Evolutionary conservation across 2,797 vertebrate genomes (phyloP).

Genomic region (Microhierax caerulescens): DNA sequence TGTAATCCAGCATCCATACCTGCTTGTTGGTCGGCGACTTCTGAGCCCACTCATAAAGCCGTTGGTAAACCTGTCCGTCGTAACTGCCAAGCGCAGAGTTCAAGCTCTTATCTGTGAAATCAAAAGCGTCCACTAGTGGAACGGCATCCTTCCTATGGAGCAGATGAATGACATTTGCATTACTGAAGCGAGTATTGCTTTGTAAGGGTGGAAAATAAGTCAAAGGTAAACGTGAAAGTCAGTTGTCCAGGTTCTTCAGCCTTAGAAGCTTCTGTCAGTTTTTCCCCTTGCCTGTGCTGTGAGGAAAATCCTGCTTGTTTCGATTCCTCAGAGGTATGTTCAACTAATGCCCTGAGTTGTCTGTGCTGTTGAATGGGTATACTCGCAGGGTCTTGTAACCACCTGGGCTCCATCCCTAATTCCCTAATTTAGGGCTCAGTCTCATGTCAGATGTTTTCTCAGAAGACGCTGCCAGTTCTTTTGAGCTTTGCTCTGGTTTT

Average conservation of each 20-base stretch:
- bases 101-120: slow-evolving; percentile 74
- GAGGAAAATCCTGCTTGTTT: neutral
- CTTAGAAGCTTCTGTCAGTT: neutral
- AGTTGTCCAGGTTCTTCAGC: neutral
- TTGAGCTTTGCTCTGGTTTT: neutral
- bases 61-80: slow-evolving; percentile 75
- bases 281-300: neutral
- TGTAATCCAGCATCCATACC: slow-evolving; percentile 39
- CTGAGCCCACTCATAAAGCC: slow-evolving; percentile 79
- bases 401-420: neutral
- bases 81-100: slow-evolving; percentile 78
- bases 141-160: slow-evolving; percentile 77
- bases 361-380: neutral
- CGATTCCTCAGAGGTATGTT: neutral
- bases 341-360: neutral
- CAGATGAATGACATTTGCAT: neutral
- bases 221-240: neutral
- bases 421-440: neutral
- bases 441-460: neutral
- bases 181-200: neutral
- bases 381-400: neutral
- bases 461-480: neutral
- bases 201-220: neutral
- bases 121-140: slow-evolving; percentile 80
- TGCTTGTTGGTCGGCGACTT: slow-evolving; percentile 75